These are phyloP conservation scores for Chaetorhynchus papuensis DNA, from an alignment of 2,113 vertebrate genomes.

Conservation along the genomic window DNA sequence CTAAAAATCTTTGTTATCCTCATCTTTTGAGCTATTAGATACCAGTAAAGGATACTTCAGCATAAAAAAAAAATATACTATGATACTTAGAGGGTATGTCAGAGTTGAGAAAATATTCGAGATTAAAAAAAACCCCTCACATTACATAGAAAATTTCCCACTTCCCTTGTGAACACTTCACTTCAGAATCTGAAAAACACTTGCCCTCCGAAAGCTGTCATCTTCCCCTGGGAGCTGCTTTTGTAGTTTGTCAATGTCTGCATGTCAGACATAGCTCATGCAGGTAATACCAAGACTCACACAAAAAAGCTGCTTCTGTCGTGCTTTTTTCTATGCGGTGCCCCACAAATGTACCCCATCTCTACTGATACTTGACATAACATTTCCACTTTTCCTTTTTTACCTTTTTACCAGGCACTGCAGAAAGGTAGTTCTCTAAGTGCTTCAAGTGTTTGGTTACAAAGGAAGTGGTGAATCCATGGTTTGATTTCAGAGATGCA, in stretches of 20 bases:
- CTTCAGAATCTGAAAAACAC: background rate
- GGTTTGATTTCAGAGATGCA: background rate
- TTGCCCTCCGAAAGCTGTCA: background rate
- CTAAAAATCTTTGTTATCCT: background rate
- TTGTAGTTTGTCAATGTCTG: background rate
- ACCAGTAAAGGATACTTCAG: background rate
- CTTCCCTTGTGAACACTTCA: background rate
- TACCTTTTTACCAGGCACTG: background rate
- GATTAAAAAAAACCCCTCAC: background rate
- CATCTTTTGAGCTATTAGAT: background rate
- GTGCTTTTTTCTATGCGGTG: accelerated
- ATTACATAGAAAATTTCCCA: background rate
- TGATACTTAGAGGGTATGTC: background rate
- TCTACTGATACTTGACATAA: background rate
- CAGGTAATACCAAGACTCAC: background rate
- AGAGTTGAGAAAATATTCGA: background rate
- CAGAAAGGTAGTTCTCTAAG: background rate
- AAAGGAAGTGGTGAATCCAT: background rate
- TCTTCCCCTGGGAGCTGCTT: background rate
- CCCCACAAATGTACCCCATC: background rate
- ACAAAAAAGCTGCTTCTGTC: background rate
- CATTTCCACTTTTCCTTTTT: background rate
- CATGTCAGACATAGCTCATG: background rate
- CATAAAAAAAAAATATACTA: background rate
- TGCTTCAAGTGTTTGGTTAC: background rate